Evolutionary conservation across 1,140 invertebrate genomes (phyloP).

Genomic region (Drosophila ficusphila): DNA sequence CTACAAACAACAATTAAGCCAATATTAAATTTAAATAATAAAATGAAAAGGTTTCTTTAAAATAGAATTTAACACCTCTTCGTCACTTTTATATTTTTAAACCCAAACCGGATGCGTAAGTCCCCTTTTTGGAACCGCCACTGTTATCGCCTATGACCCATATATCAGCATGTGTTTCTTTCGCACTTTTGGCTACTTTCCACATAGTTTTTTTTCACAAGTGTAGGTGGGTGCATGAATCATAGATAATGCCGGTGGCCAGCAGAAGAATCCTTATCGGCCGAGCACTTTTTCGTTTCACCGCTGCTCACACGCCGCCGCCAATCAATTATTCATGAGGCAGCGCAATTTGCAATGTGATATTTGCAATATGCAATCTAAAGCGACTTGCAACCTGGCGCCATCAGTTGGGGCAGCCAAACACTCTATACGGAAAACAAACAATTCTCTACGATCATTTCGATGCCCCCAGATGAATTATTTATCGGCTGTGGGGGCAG

Average conservation of each 20-base stretch:
- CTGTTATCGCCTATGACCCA: constrained; percentile 62
- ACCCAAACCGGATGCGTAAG: neutral
- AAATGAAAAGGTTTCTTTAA: no score
- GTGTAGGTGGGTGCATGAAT: constrained; percentile 23
- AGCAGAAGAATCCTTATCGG: constrained; percentile 25
- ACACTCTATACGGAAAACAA: constrained; percentile 33
- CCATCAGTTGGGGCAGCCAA: constrained; percentile 3
- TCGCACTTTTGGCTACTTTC: constrained; percentile 17
- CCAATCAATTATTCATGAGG: constrained; percentile 46
- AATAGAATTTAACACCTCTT: no score
- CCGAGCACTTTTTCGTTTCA: constrained; percentile 21
- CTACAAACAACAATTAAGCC: no score
- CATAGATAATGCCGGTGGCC: constrained; percentile 10
- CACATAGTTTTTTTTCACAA: constrained; percentile 10
- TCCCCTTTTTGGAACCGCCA: neutral
- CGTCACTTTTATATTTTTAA: no score
- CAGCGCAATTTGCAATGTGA: constrained; percentile 18
- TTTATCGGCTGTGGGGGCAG: constrained; percentile 40
- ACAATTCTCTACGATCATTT: constrained; percentile 31
- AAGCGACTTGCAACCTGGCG: constrained; percentile 1
- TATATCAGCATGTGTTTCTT: constrained; percentile 76
- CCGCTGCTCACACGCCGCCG: neutral
- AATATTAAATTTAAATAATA: no score
- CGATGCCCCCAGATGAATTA: constrained; percentile 53
- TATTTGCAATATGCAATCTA: constrained; percentile 9